Percentiles rank a stretch among this genome's conserved stretches.
Conservation (phyloP, 2,888 invertebrate species). For the Octonoba sinensis region DNA sequence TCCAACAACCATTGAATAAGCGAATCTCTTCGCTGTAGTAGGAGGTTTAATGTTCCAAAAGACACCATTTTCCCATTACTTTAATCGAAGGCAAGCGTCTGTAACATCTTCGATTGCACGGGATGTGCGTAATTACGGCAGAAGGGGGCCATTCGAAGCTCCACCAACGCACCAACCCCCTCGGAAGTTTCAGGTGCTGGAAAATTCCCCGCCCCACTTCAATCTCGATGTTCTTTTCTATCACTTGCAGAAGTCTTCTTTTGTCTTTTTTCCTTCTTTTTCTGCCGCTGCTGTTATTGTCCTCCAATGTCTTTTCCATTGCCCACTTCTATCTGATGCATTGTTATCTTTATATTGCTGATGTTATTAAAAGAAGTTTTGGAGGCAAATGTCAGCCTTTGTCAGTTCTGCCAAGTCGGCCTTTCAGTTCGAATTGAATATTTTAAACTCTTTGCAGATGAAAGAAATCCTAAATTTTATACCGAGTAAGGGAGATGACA, state of each 20-base stretch:
- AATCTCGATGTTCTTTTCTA: conserved; percentile 30
- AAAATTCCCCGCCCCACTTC: conserved; percentile 13
- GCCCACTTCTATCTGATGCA: too few relatives aligned
- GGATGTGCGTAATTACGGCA: conserved; percentile 58
- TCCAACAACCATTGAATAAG: conserved; percentile 38
- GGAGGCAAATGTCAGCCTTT: conserved; percentile 5
- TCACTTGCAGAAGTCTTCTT: conserved; percentile 28
- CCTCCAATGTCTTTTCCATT: conserved; percentile 6
- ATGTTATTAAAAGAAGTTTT: conserved; percentile 49
- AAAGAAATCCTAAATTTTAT: too few relatives aligned
- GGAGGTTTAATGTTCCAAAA: conserved; percentile 63
- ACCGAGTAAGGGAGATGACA: too few relatives aligned
- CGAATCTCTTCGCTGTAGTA: conserved; percentile 22
- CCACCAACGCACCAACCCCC: background rate
- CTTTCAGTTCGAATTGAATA: too few relatives aligned
- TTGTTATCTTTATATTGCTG: conserved; percentile 20
- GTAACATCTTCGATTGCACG: conserved; percentile 63
- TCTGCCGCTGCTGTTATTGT: conserved; percentile 38
- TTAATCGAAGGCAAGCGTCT: conserved; percentile 64
- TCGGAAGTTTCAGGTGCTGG: conserved; percentile 2
- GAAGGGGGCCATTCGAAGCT: conserved; percentile 10
- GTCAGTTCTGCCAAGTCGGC: too few relatives aligned
- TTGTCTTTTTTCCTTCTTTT: conserved; percentile 7
- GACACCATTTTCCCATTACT: conserved; percentile 65
- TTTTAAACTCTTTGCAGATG: too few relatives aligned